Evolutionary conservation across 1,140 invertebrate species (phyloP).

Genomic region (Chymomyza costata): DNA sequence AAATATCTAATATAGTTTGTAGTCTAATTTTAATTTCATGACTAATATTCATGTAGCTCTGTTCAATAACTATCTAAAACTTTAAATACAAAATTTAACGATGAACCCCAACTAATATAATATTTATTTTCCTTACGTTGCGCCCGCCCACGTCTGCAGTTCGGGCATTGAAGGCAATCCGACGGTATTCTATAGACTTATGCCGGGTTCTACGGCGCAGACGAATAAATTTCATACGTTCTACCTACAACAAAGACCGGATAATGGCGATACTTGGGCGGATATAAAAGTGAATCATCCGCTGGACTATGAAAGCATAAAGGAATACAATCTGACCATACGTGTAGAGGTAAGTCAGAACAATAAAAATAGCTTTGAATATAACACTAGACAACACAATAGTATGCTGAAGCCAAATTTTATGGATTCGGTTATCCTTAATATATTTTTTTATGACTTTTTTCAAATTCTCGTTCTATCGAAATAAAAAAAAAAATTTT

Average conservation of each 20-base stretch:
- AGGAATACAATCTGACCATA: conserved; percentile 96
- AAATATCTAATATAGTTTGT: conserved; percentile 32
- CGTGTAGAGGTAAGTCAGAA: conserved; percentile 88
- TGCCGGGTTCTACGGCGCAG: conserved; percentile 95
- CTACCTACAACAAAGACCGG: conserved; percentile 93
- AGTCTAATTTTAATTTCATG: conserved; percentile 46
- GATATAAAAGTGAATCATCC: conserved; percentile 97
- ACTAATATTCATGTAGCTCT: conserved; percentile 1
- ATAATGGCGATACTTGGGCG: conserved; percentile 93
- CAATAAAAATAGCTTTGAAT: no score
- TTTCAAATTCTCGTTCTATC: conserved; percentile 28
- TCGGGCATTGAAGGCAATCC: conserved; percentile 97
- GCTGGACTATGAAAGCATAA: conserved; percentile 94
- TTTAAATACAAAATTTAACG: background rate
- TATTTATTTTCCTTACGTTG: conserved; percentile 1
- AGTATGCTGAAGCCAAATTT: conserved; percentile 23
- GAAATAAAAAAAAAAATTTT: no score
- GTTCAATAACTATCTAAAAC: background rate
- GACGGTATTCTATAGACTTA: conserved; percentile 94
- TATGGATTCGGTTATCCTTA: no score
- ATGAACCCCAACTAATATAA: conserved; percentile 27
- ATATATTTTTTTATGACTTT: no score
- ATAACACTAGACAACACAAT: no score
- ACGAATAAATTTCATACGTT: conserved; percentile 97
- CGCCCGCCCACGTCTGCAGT: conserved; percentile 77